Percentiles rank a stretch among this genome's conserved stretches.
phyloP scores from a whole-genome alignment of 2,113 vertebrate genomes.

The Eolophus roseicapilla region DNA sequence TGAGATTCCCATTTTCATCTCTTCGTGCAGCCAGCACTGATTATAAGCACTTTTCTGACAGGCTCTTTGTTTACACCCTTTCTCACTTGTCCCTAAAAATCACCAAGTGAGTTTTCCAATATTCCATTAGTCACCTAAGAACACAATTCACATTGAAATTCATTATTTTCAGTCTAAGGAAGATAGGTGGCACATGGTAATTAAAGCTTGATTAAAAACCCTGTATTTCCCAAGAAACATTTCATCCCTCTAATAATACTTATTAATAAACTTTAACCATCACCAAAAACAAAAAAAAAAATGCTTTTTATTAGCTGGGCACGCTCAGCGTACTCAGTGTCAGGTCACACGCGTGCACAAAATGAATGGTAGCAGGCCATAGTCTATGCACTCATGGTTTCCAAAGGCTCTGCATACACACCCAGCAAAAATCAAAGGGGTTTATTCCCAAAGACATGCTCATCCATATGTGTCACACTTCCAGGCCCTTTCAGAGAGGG shows the following conservation, averaged over 20 bases:
- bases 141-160: background rate
- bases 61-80: background rate
- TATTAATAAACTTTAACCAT: background rate
- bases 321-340: background rate
- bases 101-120: background rate
- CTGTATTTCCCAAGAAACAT: background rate
- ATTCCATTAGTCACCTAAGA: slow-evolving; percentile 6
- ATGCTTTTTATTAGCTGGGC: background rate
- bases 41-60: background rate
- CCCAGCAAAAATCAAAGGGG: background rate
- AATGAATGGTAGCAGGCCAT: background rate
- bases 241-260: background rate
- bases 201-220: background rate
- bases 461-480: rapidly evolving
- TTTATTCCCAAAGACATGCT: background rate
- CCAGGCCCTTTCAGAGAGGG: background rate
- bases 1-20: background rate
- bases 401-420: background rate
- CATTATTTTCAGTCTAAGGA: slow-evolving; percentile 3
- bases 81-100: slow-evolving; percentile 6
- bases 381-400: rapidly evolving
- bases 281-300: background rate
- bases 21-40: background rate
- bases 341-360: rapidly evolving
- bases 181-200: background rate